Conservation (phyloP, 1,140 invertebrate genomes). For the Yoshiicerus persimilis region DNA sequence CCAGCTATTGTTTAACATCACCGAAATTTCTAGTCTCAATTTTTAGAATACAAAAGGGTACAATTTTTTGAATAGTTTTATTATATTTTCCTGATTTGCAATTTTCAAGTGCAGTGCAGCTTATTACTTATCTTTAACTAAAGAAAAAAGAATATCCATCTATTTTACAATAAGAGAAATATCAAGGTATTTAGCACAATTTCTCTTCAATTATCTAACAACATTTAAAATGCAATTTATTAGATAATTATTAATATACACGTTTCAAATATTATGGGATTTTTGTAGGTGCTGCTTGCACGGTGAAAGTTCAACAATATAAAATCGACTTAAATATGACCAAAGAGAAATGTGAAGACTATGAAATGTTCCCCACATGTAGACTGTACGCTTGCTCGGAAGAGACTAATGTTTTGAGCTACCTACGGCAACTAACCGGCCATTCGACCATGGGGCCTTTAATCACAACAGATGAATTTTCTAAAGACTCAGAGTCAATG, state of each 20-base stretch:
- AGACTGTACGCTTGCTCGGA: background rate
- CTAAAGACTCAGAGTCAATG: background rate
- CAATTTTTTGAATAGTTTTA: background rate
- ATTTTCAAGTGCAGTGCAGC: too few relatives aligned
- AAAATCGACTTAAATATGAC: background rate
- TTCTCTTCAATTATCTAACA: too few relatives aligned
- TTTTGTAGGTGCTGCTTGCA: background rate
- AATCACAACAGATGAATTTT: background rate
- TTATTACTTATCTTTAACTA: too few relatives aligned
- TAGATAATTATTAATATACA: too few relatives aligned
- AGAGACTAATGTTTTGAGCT: background rate
- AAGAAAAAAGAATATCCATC: too few relatives aligned
- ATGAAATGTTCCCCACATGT: background rate
- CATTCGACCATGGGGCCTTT: background rate
- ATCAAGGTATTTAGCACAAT: background rate
- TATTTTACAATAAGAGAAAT: too few relatives aligned
- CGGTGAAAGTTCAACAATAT: constrained; percentile 16
- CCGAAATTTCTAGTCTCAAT: background rate
- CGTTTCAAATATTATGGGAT: background rate
- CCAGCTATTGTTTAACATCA: background rate
- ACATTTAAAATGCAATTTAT: background rate
- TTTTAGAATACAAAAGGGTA: constrained; percentile 7
- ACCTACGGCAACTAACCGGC: background rate
- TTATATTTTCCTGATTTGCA: too few relatives aligned
- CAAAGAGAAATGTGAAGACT: background rate